Evolutionary conservation across 1,140 invertebrate species (phyloP), one percentile per base, ranked within the genome.

Genomic region (Pseudomyrmex gracilis): DNA sequence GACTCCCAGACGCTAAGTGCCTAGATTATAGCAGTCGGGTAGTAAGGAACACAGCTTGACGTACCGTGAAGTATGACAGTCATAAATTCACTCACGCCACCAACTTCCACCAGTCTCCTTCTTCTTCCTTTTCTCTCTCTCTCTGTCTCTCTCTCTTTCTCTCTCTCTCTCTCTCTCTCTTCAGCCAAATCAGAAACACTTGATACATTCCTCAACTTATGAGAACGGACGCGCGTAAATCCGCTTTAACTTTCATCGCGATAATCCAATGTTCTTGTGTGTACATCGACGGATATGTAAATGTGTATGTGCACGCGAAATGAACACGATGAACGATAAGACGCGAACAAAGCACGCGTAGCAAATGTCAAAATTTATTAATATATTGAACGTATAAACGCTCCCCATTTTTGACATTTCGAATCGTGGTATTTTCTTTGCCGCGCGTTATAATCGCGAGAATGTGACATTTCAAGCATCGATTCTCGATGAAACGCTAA

Each of bases 1-100:
- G 83, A 84, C 73, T 84, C 91, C 70, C 86, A 71, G 88, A 80
- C 82, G 89, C 61, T 92, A 92, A 93, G 88, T 92, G 82, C 83
- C 12, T 63, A 89, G 89, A 93, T 93, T 92, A 92, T 89, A 78
- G 80, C 76, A 87, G 77, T 87, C 82, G 43, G 55, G 83, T 82
- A 55, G 77, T 71, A 68, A 83, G 68, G 55, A 83, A 73, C 80
- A 66, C 57, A 82, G 86, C 63, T 84, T 83, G 84, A 84, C 83
- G 76, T 55, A 71, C 68, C 73, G 71, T 90, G 84, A 92, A 91
- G 87, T 91, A 92, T 90, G 88, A 89, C 73, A 60, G 83, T 89
- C 89, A 92, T 92, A 90, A 90, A 93, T 93, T 92, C 86, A 82
- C 49, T 49, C 71, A 61, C 66, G n/a, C 60, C 53, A 74, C 84